Conservation (phyloP, 2,797 vertebrate genomes). For the Pampus argenteus region DNA sequence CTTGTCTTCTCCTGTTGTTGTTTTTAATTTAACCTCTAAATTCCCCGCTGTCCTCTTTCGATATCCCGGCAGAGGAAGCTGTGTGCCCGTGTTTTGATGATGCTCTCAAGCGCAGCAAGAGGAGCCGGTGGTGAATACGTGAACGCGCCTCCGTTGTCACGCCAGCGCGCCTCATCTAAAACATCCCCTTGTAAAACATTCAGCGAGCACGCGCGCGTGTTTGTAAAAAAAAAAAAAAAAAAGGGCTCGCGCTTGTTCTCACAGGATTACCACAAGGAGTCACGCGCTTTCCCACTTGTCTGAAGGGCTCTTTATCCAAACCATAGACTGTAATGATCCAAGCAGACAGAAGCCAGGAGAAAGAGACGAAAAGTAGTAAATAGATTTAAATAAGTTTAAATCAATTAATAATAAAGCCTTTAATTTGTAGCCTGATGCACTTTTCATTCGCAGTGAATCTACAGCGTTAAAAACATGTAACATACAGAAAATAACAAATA, state of each 20-base stretch:
- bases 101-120: conserved; percentile 23
- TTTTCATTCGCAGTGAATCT: no score
- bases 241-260: conserved; percentile 21
- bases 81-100: conserved; percentile 48
- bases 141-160: conserved; percentile 69
- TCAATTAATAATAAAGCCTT: no score
- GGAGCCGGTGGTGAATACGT: conserved; percentile 56
- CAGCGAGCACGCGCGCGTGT: not conserved
- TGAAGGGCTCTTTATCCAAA: not conserved
- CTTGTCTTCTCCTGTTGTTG: not conserved
- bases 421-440: no score
- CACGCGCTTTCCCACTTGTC: conserved; percentile 50
- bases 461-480: no score
- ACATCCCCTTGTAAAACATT: not conserved
- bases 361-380: no score
- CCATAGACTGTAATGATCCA: no score
- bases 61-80: conserved; percentile 21
- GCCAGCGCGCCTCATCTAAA: conserved; percentile 39
- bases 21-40: conserved; percentile 50
- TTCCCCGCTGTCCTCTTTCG: conserved; percentile 17
- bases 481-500: no score
- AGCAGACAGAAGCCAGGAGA: not conserved
- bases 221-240: no score
- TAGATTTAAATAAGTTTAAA: no score
- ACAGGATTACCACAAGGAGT: conserved; percentile 36